Conservation (phyloP, 2,888 invertebrate species). For the Fragum whitleyi region DNA sequence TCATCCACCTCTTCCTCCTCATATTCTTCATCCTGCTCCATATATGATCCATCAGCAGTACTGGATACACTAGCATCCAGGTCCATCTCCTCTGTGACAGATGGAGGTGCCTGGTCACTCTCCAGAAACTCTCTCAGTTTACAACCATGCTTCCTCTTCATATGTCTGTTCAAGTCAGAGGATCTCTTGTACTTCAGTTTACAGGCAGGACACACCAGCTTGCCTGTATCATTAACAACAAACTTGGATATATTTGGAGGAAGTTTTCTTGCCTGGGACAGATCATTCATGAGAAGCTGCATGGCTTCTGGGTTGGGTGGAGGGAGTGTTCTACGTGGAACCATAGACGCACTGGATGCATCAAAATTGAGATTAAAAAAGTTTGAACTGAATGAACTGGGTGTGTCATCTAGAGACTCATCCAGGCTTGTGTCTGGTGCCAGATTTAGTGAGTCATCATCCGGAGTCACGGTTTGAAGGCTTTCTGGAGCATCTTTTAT, state of each 20-base stretch:
- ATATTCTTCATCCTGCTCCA: slow-evolving; percentile 35
- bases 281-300: slow-evolving; percentile 32
- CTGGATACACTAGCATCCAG: background rate
- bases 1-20: slow-evolving; percentile 38
- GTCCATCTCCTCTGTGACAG: background rate
- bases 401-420: background rate
- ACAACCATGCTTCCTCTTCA: slow-evolving; percentile 82
- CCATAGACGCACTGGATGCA: slow-evolving; percentile 47
- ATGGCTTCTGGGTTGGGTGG: slow-evolving; percentile 35
- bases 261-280: slow-evolving; percentile 48
- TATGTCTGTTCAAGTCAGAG: slow-evolving; percentile 82
- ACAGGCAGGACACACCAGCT: slow-evolving; percentile 70
- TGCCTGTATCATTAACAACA: slow-evolving; percentile 61
- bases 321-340: slow-evolving; percentile 52
- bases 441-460: background rate
- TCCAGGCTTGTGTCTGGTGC: background rate
- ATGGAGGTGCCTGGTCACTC: slow-evolving; percentile 22
- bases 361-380: slow-evolving; percentile 28
- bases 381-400: background rate
- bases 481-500: slow-evolving; percentile 1
- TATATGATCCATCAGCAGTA: background rate
- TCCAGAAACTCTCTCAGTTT: slow-evolving; percentile 72
- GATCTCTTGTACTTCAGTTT: slow-evolving; percentile 79
- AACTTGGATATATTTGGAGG: slow-evolving; percentile 56
- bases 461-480: slow-evolving; percentile 43